A percentile compares a stretch with the other conserved stretches of the same genome.
Evolutionary conservation across 2,113 vertebrate genomes (phyloP).

Genomic region (Urocynchramus pylzowi): DNA sequence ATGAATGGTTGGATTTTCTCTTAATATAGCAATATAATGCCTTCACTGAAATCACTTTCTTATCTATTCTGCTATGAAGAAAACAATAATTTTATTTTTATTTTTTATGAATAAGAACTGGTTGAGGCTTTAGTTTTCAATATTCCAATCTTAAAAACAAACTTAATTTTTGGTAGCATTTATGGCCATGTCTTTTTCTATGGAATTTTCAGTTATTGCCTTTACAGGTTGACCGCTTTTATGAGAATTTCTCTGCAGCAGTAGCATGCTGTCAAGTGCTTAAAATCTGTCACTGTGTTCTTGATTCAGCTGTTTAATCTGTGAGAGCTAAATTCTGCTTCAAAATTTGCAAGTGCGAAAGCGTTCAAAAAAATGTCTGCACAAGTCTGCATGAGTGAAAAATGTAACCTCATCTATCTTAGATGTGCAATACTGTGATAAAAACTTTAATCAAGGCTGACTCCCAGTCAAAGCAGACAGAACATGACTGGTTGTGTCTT

Average conservation of each 20-base stretch:
- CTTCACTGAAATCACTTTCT: background rate
- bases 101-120: background rate
- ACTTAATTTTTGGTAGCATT: background rate
- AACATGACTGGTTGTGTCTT: background rate
- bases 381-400: background rate
- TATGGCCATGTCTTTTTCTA: background rate
- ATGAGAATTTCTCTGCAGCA: background rate
- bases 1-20: background rate
- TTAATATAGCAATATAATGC: background rate
- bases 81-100: background rate
- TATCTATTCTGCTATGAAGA: background rate
- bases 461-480: background rate
- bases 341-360: background rate
- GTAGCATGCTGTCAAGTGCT: background rate
- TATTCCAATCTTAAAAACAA: background rate
- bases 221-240: background rate
- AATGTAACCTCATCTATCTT: background rate
- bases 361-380: background rate
- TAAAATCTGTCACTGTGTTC: background rate
- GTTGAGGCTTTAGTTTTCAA: background rate
- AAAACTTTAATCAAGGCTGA: background rate
- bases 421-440: background rate
- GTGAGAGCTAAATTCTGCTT: background rate
- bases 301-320: background rate
- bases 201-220: background rate